Percentiles rank a stretch among this genome's conserved stretches.
phyloP scores from a whole-genome alignment of 2,888 invertebrate species.

The Drosophila ustulata region DNA sequence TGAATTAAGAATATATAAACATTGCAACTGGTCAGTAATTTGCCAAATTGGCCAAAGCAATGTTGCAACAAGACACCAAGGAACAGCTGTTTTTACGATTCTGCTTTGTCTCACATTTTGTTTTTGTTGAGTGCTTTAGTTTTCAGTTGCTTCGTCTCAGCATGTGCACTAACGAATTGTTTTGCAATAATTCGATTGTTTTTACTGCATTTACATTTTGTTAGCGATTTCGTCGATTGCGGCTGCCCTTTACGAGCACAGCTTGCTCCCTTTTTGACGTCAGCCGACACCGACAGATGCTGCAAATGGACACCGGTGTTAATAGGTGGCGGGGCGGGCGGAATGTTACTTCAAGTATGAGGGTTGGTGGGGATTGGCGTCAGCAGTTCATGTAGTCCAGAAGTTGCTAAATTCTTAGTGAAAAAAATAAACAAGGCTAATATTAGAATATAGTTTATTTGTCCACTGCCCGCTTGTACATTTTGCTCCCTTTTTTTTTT shows the following conservation, averaged over 20 bases:
- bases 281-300: slow-evolving; percentile 21
- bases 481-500: too few species aligned
- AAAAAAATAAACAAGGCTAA: slow-evolving; percentile 22
- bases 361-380: slow-evolving; percentile 8
- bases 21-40: slow-evolving; percentile 17
- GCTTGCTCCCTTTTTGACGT: slow-evolving; percentile 37
- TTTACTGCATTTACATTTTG: slow-evolving; percentile 10
- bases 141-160: slow-evolving; percentile 15
- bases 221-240: slow-evolving; percentile 28
- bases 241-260: slow-evolving; percentile 20
- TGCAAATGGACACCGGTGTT: slow-evolving; percentile 6
- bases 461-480: too few species aligned
- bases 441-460: slow-evolving; percentile 12
- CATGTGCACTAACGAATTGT: slow-evolving; percentile 13
- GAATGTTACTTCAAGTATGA: too few species aligned
- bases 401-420: slow-evolving; percentile 40
- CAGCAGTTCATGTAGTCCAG: slow-evolving; percentile 5
- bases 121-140: slow-evolving; percentile 48
- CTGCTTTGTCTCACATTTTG: slow-evolving; percentile 35
- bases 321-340: background rate
- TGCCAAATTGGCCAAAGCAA: slow-evolving; percentile 22
- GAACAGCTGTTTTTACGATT: slow-evolving; percentile 69
- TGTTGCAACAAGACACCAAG: slow-evolving; percentile 21
- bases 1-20: slow-evolving; percentile 12
- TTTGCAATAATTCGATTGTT: slow-evolving; percentile 31